Conservation (phyloP, 2,113 vertebrate species). For the Odocoileus virginianus region DNA sequence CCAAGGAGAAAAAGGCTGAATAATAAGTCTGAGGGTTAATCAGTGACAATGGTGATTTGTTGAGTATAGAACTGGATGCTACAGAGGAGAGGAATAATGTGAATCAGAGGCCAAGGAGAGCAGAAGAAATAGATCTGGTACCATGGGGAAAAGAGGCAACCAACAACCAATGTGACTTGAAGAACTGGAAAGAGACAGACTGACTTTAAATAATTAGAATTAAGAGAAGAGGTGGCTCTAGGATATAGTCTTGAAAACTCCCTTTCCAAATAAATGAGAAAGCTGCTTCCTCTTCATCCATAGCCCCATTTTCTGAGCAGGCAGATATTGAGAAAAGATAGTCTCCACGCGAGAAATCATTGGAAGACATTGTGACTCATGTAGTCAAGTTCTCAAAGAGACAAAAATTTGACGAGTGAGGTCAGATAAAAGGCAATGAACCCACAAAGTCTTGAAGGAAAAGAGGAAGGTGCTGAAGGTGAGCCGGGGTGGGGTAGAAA, state of each 20-base stretch:
- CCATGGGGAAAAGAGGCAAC: neutral
- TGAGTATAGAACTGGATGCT: neutral
- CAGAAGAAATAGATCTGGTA: neutral
- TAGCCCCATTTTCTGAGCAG: neutral
- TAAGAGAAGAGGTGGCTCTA: neutral
- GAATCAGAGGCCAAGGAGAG: neutral
- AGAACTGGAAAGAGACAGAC: neutral
- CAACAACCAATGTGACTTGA: neutral
- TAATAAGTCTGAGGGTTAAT: neutral
- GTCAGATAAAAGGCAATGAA: neutral
- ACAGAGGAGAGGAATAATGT: neutral
- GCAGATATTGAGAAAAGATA: neutral
- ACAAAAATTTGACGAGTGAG: neutral
- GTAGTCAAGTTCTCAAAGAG: neutral
- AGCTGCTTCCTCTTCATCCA: fast-evolving
- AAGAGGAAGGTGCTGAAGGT: neutral
- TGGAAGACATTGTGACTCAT: neutral
- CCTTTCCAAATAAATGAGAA: neutral
- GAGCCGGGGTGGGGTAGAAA: neutral
- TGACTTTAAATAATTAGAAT: neutral
- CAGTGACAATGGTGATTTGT: neutral
- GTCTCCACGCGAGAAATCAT: neutral
- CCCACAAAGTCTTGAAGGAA: neutral
- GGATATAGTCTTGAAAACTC: neutral
- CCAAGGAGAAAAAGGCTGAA: neutral